Conservation (phyloP, 2,888 invertebrate species). For the Pristionchus exspectatus region DNA sequence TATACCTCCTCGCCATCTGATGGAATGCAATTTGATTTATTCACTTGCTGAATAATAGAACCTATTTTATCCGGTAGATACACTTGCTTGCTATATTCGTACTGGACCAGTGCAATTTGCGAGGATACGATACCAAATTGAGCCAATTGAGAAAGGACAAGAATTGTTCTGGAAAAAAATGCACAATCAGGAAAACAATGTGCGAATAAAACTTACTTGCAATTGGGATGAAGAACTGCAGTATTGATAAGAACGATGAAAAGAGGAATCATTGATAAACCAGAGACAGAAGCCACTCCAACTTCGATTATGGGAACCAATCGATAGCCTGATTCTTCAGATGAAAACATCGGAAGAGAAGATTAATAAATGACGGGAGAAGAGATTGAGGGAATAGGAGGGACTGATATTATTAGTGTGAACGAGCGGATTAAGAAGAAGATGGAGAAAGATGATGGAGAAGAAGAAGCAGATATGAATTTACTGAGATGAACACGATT, state of each 20-base stretch:
- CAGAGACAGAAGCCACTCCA: background rate
- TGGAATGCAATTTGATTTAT: background rate
- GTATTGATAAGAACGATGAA: background rate
- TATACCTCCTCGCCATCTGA: background rate
- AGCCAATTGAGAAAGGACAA: background rate
- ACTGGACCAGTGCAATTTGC: background rate
- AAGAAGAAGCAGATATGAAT: background rate
- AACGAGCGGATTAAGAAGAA: background rate
- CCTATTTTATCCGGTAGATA: constrained; percentile 8
- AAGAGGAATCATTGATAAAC: constrained; percentile 15
- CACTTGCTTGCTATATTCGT: background rate
- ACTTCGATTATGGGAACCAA: background rate
- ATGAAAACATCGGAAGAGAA: background rate
- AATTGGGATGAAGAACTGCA: background rate
- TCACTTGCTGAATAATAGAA: background rate
- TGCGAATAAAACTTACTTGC: background rate
- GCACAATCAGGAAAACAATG: no score
- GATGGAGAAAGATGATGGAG: no score
- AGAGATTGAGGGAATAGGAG: background rate
- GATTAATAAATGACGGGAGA: background rate
- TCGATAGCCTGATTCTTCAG: background rate
- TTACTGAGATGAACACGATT: background rate
- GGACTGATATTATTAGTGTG: background rate
- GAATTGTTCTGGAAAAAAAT: background rate
- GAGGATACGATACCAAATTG: background rate